Conservation (phyloP, 2,797 vertebrate genomes). For the Amazona finschi region DNA sequence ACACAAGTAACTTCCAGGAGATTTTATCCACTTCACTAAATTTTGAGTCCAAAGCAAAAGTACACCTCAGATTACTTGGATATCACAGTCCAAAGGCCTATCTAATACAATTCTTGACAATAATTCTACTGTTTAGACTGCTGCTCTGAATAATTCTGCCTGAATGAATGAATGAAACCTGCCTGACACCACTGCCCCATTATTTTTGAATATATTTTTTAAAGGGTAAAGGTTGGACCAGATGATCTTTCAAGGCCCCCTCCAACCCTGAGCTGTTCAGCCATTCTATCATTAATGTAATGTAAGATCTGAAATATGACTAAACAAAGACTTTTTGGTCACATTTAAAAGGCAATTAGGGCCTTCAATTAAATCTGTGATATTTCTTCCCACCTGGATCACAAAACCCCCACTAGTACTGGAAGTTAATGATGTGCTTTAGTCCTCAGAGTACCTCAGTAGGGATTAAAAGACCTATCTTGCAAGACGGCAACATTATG, state of each 20-base stretch:
- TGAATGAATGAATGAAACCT: not conserved
- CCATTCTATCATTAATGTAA: not conserved
- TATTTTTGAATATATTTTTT: not conserved
- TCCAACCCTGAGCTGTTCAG: not conserved
- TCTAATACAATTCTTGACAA: not conserved
- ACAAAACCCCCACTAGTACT: not conserved
- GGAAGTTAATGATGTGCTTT: not conserved
- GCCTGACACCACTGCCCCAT: not conserved
- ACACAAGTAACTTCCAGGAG: not conserved
- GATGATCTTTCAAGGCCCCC: not conserved
- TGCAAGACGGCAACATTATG: not conserved
- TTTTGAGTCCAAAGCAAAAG: not conserved
- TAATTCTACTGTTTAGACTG: not conserved
- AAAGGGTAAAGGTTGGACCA: not conserved
- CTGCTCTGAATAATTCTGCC: not conserved
- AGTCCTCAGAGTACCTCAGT: not conserved
- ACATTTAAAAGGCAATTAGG: not conserved
- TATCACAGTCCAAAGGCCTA: not conserved
- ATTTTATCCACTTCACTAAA: not conserved
- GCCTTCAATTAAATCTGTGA: not conserved
- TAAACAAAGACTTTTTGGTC: not conserved
- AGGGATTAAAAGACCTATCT: not conserved
- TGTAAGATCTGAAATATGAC: not conserved
- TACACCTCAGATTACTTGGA: not conserved
- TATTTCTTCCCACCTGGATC: not conserved